Conservation (phyloP, 2,113 vertebrate species). For the Bubo blakistoni region DNA sequence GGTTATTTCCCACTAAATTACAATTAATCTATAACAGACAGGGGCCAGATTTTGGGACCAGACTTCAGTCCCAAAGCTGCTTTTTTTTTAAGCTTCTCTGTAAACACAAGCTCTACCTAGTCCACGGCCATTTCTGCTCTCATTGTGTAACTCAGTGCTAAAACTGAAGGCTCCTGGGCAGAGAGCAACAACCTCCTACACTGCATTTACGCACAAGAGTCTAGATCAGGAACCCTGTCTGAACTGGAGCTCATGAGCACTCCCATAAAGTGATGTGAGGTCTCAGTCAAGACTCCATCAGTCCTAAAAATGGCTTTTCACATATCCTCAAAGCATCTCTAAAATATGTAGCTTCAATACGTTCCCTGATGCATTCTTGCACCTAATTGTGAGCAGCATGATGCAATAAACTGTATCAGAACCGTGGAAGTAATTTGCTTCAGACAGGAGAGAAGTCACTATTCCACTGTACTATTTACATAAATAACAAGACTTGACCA, state of each 20-base stretch:
- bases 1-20: too few relatives aligned
- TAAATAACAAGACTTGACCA: not conserved
- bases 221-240: not conserved
- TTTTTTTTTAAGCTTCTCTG: not conserved
- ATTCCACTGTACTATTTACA: not conserved
- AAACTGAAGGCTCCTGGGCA: not conserved
- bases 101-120: not conserved
- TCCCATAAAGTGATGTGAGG: not conserved
- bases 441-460: not conserved
- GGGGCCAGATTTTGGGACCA: not conserved
- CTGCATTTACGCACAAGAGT: not conserved
- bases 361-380: not conserved
- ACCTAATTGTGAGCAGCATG: not conserved
- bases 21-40: too few relatives aligned
- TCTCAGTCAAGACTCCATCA: not conserved
- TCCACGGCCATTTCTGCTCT: not conserved
- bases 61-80: not conserved
- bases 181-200: not conserved
- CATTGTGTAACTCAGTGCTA: not conserved
- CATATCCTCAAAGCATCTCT: not conserved
- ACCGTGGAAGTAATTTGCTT: not conserved
- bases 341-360: not conserved
- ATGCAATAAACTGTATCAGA: not conserved
- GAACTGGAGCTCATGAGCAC: not conserved
- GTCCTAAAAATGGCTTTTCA: not conserved